Conservation (phyloP, 1,140 invertebrate genomes). For the Magallana gigas region DNA sequence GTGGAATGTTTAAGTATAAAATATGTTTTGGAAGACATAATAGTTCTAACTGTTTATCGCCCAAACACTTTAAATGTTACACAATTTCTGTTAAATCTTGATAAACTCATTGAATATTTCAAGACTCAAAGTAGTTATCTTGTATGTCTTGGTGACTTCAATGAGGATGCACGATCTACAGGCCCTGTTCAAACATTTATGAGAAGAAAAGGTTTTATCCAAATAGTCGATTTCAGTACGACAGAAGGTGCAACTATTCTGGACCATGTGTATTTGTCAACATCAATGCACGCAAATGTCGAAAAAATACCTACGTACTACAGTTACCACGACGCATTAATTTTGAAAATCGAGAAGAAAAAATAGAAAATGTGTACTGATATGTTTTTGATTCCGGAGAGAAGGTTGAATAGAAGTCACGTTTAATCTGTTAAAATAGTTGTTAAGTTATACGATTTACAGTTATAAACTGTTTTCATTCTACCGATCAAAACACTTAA, state of each 20-base stretch:
- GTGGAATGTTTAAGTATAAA: too few species aligned
- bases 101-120: neutral
- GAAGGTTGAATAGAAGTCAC: too few species aligned
- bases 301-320: slow-evolving; percentile 48
- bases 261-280: slow-evolving; percentile 45
- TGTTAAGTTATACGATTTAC: too few species aligned
- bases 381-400: too few species aligned
- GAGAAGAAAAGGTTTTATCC: slow-evolving; percentile 8
- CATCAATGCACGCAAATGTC: neutral
- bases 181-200: slow-evolving; percentile 4
- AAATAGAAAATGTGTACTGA: neutral
- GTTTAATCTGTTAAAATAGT: too few species aligned
- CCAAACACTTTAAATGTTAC: neutral
- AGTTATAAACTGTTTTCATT: too few species aligned
- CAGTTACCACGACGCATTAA: slow-evolving; percentile 49
- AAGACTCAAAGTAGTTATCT: neutral
- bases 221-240: neutral
- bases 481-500: too few species aligned
- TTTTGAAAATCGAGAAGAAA: neutral
- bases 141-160: slow-evolving; percentile 44
- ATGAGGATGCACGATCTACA: slow-evolving; percentile 30
- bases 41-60: neutral
- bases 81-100: neutral
- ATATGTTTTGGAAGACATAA: too few species aligned
- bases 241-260: slow-evolving; percentile 38